Base-by-base conservation (phyloP, 2,113 vertebrate species). In the Rousettus leschenaultii region DNA sequence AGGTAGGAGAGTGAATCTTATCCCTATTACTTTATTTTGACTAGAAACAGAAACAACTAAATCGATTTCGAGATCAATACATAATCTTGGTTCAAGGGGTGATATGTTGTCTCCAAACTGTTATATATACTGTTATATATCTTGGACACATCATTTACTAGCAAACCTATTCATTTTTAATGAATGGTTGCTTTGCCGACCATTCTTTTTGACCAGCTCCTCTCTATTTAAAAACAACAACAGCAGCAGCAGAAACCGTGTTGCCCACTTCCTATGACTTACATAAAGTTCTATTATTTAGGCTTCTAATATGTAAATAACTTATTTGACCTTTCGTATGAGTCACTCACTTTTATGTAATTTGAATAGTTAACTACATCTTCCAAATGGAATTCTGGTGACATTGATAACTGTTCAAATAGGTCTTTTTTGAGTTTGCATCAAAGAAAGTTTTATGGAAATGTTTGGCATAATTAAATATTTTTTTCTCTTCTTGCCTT, bases 381-480 rank as follows among this genome's bases (percentile, higher is more conserved):
- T 96, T 95, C 86, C n/a, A 87, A 79, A 70, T 87, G 65, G n/a
- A 95, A 84, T 96, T 92, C 86, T 93, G 6, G 48, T 90, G 73
- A 57, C 51, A 16, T 21, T 55, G 88, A 91, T 89, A 90, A 79
- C 68, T 95, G 24, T 92, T 94, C 28, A 75, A 84, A 94, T 59
- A 73, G 57, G 24, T 86, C 30, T 94, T 95, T 95, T 92, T 35
- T 83, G 93, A 89, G 51, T 93, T 91, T 79, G 6, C 21, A 59
- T 95, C 79, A 95, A 86, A 97, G 73, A 91, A 95, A 91, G 38
- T 89, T 94, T 97, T 90, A 84, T 87, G 75, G 90, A 71, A 65
- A 66, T 95, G 8, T 79, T 91, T 92, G 63, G 33, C 51, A 92
- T 89, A 86, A 91, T 93, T 94, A 91, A 77, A 43, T 73, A 38